These are phyloP conservation scores for Acipenser oxyrinchus DNA, from an alignment of 2,797 vertebrate genomes.

Conservation along the genomic window DNA sequence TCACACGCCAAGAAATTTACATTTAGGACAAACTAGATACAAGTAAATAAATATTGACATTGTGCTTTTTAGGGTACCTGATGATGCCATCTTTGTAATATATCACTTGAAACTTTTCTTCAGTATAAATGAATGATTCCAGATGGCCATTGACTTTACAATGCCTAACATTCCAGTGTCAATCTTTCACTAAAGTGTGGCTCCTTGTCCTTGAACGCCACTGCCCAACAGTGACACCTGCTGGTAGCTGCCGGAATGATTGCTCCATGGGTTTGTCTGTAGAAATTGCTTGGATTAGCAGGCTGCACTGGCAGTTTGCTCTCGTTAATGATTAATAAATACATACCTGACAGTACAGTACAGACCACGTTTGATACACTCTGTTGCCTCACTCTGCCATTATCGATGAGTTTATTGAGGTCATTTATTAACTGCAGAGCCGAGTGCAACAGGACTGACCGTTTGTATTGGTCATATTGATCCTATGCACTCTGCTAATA, in stretches of 20 bases:
- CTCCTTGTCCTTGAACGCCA: neutral
- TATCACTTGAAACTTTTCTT: no score
- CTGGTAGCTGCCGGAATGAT: constrained; percentile 22
- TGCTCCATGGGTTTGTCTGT: constrained; percentile 12
- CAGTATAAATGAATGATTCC: no score
- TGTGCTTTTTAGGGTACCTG: no score
- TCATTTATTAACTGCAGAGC: constrained; percentile 9
- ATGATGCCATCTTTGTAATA: no score
- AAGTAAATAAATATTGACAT: no score
- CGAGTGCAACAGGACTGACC: neutral
- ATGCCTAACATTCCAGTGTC: no score
- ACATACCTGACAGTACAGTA: neutral
- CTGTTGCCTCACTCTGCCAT: constrained; percentile 5
- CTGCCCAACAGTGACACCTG: constrained; percentile 13
- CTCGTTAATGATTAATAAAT: constrained; percentile 12
- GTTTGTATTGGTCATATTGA: constrained; percentile 15
- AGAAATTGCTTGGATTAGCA: neutral
- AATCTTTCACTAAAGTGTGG: no score
- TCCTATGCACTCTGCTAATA: constrained; percentile 13
- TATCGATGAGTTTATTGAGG: constrained; percentile 11
- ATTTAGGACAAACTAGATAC: no score
- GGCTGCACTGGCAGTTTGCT: neutral
- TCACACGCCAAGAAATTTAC: no score
- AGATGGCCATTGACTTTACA: no score
- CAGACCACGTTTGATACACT: constrained; percentile 7